A percentile compares a stretch with the other conserved stretches of the same genome.
Conservation (phyloP, 2,797 vertebrate species). For the Arrhamphus sclerolepis region DNA sequence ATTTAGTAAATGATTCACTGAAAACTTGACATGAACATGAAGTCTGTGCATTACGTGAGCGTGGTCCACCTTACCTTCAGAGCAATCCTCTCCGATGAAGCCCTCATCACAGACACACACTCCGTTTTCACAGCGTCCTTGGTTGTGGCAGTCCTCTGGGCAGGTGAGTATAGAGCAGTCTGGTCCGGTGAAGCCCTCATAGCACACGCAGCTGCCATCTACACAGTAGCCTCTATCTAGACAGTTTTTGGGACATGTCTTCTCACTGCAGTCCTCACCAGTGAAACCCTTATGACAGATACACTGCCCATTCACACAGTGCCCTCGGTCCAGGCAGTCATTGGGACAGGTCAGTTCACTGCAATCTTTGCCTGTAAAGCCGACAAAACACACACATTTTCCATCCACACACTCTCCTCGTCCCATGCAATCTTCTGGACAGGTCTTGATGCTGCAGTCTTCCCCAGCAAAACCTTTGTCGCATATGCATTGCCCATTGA, state of each 20-base stretch:
- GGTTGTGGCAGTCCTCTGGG: slow-evolving; percentile 84
- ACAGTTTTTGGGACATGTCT: slow-evolving; percentile 89
- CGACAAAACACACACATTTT: slow-evolving; percentile 82
- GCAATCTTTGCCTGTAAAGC: slow-evolving; percentile 86
- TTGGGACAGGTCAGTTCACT: slow-evolving; percentile 84
- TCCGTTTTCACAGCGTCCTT: slow-evolving; percentile 80
- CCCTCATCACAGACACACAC: slow-evolving; percentile 80
- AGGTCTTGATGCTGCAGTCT: slow-evolving; percentile 85
- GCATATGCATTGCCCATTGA: slow-evolving; percentile 84
- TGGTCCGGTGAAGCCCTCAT: slow-evolving; percentile 84
- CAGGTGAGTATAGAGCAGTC: slow-evolving; percentile 87
- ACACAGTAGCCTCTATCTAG: slow-evolving; percentile 84
- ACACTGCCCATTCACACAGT: slow-evolving; percentile 86
- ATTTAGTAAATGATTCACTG: too few relatives aligned
- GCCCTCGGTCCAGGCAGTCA: slow-evolving; percentile 84
- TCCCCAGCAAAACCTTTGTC: slow-evolving; percentile 82
- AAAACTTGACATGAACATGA: background rate
- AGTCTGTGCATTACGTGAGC: background rate
- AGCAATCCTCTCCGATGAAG: slow-evolving; percentile 86
- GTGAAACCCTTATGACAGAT: slow-evolving; percentile 86
- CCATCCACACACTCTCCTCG: slow-evolving; percentile 87
- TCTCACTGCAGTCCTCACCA: slow-evolving; percentile 86
- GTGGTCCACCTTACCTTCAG: slow-evolving; percentile 77
- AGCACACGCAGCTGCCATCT: slow-evolving; percentile 79
- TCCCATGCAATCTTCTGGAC: slow-evolving; percentile 85